Evolutionary conservation across 2,888 invertebrate genomes (phyloP), one percentile per base, ranked within the genome.

Genomic region (Mythimna albipuncta): DNA sequence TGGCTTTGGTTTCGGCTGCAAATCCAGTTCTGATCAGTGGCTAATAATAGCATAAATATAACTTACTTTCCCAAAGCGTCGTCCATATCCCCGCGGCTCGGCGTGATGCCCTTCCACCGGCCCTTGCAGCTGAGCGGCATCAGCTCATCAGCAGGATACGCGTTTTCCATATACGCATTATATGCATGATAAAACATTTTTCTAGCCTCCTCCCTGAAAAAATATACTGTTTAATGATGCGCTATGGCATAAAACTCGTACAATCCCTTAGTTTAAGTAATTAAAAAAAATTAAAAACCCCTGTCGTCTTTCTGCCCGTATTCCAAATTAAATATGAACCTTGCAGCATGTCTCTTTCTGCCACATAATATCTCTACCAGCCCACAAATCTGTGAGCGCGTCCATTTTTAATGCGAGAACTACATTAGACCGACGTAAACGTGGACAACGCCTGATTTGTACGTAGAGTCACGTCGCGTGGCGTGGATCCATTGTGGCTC

Each of bases 161-260:
- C 99, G 96, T 99, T 98, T 88, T 98, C 98, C 99, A 99, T 99
- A 89, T 99, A 99, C 2, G 99, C 98, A 90, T 98, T 97, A 91
- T 99, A 99, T 6, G 99, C 99, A 97, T 99, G 99, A 93, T 99
- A 98, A 93, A 99, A 99, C 99, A 99, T 99, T 89, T 98, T 98
- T 72, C 98, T 97, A 19, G 99, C 97, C 95, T 99, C 98, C 89
- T 99, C 98, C 93, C 99, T 99, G 89, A 58, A 96, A 78, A 55
- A 0, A 68, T 67, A 19, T 47, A 16, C 13, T 57, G 10, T 21
- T 19, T 19, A 52, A 63, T 54, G 44, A 44, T 26, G 13, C 6
- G 44, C 16, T 9, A 57, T 3, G 1, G n/a, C n/a, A 57, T 57
- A 2, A 19, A 32, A 57, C 32, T 32, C 32, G 16, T 32, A 26